These are phyloP conservation scores for Lepus europaeus DNA, from an alignment of 2,113 vertebrate genomes.

Conservation along the genomic window DNA sequence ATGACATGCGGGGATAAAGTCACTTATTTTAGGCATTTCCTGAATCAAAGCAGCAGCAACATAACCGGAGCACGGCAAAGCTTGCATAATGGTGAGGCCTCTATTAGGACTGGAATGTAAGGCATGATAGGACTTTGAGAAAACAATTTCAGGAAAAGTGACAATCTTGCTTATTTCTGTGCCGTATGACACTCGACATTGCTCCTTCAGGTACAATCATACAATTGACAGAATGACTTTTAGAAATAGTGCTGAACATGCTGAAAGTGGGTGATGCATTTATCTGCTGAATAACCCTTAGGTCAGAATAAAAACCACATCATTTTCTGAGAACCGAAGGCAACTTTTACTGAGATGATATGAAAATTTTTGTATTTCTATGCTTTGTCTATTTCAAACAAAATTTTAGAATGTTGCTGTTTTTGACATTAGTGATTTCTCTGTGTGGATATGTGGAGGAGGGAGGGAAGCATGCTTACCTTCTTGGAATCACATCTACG, in stretches of 20 bases:
- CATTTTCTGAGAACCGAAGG: slow-evolving; percentile 4
- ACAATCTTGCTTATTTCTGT: slow-evolving; percentile 80
- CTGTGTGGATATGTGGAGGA: neutral
- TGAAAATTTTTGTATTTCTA: neutral
- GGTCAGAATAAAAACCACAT: neutral
- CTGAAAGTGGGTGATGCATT: slow-evolving; percentile 61
- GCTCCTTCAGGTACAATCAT: slow-evolving; percentile 79
- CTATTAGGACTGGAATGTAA: slow-evolving; percentile 74
- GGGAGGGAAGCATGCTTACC: too few species aligned
- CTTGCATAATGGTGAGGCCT: neutral
- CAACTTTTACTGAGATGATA: neutral
- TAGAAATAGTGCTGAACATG: slow-evolving; percentile 46
- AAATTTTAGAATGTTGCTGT: neutral
- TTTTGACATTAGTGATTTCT: neutral
- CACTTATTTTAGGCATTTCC: slow-evolving; percentile 72
- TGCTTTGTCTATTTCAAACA: slow-evolving; percentile 9
- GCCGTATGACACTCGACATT: slow-evolving; percentile 71
- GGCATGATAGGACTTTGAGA: slow-evolving; percentile 76
- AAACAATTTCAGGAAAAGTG: slow-evolving; percentile 79
- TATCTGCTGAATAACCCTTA: slow-evolving; percentile 62
- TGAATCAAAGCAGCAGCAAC: slow-evolving; percentile 61
- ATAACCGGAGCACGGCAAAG: neutral
- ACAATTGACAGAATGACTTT: slow-evolving; percentile 80
- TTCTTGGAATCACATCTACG: too few species aligned
- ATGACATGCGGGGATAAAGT: slow-evolving; percentile 42